Percentiles rank a stretch among this genome's conserved stretches.
Evolutionary conservation across 2,888 invertebrate genomes (phyloP).

Genomic region (Steinernema hermaphroditum): DNA sequence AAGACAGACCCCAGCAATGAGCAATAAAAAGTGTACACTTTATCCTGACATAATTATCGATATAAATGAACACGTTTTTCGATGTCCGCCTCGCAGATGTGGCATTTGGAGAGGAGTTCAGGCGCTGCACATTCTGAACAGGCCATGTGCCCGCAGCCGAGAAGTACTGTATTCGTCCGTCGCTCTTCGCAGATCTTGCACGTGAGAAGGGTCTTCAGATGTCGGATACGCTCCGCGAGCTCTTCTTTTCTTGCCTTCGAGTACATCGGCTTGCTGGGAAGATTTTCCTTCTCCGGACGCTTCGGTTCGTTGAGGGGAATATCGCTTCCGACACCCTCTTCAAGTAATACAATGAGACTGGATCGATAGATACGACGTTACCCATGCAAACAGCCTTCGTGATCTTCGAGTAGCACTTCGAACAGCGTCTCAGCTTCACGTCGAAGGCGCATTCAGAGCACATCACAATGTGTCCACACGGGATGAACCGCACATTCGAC

Average conservation of each 20-base stretch:
- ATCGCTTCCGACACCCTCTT: neutral
- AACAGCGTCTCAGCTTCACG: neutral
- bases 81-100: neutral
- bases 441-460: neutral
- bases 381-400: neutral
- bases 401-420: conserved; percentile 6
- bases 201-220: neutral
- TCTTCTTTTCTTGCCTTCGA: neutral
- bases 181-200: conserved; percentile 7
- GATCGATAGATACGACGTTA: neutral
- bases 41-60: too few species aligned
- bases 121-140: neutral
- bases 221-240: neutral
- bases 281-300: neutral
- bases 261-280: neutral
- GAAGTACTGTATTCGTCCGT: neutral
- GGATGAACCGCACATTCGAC: conserved; percentile 5
- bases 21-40: too few species aligned
- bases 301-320: neutral
- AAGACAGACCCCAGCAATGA: too few species aligned
- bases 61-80: neutral
- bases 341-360: neutral
- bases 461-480: conserved; percentile 9
- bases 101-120: neutral
- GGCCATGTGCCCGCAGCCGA: neutral